Conservation (phyloP, 2,113 vertebrate genomes). For the Platysteira castanea region DNA sequence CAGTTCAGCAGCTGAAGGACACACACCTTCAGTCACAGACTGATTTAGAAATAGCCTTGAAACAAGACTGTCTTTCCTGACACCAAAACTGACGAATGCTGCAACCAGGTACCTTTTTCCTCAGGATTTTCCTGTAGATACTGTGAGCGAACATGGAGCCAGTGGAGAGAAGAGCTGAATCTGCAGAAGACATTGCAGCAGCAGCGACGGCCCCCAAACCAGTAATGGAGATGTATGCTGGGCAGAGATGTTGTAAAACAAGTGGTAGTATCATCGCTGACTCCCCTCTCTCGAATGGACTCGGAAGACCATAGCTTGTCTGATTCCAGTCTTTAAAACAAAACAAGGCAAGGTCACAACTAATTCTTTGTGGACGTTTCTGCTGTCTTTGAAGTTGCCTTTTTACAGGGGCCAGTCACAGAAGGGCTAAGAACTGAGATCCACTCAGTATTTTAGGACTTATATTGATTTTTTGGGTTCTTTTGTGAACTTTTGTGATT, state of each 20-base stretch:
- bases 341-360: not conserved
- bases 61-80: not conserved
- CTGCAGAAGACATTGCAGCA: constrained; percentile 75
- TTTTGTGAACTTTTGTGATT: not conserved
- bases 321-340: constrained; percentile 78
- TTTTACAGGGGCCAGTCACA: not conserved
- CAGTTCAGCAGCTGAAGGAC: not conserved
- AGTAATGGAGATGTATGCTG: constrained; percentile 66
- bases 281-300: constrained; percentile 71
- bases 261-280: constrained; percentile 73
- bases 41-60: not conserved
- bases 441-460: not conserved
- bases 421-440: not conserved
- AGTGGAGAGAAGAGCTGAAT: constrained; percentile 72
- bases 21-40: not conserved
- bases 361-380: not conserved
- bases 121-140: constrained; percentile 76
- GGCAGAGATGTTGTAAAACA: constrained; percentile 73
- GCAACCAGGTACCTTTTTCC: constrained; percentile 63
- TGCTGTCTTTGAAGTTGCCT: not conserved
- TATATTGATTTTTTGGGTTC: not conserved
- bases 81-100: not conserved
- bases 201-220: constrained; percentile 73
- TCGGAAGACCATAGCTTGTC: constrained; percentile 75
- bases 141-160: constrained; percentile 73